phyloP scores from a whole-genome alignment of 2,888 invertebrate species.

The Noctua janthe region DNA sequence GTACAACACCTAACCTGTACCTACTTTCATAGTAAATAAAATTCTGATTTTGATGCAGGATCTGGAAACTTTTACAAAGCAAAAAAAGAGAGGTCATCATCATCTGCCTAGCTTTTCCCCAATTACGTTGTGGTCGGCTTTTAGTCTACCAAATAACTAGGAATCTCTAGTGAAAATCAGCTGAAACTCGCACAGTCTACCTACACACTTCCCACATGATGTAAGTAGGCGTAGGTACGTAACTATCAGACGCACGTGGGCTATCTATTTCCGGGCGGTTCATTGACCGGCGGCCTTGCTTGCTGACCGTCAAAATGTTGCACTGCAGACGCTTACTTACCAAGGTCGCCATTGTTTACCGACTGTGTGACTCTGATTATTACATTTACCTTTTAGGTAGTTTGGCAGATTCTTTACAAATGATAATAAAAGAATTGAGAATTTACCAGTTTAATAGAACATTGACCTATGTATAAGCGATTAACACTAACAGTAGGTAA shows the following conservation, averaged over 20 bases:
- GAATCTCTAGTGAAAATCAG: not conserved
- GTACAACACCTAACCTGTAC: too few relatives aligned
- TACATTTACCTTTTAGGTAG: not conserved
- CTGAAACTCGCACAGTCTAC: constrained; percentile 8
- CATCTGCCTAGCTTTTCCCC: not conserved
- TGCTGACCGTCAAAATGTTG: constrained; percentile 65
- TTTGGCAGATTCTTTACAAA: not conserved
- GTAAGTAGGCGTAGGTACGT: constrained; percentile 11
- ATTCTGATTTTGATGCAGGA: too few relatives aligned
- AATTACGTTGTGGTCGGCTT: not conserved
- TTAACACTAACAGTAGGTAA: not conserved
- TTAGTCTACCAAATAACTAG: not conserved
- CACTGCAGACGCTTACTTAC: constrained; percentile 36
- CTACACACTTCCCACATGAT: constrained; percentile 7
- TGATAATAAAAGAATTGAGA: not conserved
- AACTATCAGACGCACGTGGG: constrained; percentile 67
- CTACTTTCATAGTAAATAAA: too few relatives aligned
- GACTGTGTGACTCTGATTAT: not conserved
- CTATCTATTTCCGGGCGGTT: constrained; percentile 75
- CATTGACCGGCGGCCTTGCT: constrained; percentile 74
- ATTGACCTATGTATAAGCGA: not conserved
- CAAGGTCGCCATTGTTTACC: constrained; percentile 58
- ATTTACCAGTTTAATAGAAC: not conserved
- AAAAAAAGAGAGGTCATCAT: not conserved
- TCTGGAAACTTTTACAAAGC: not conserved